Evolutionary conservation across 2,113 vertebrate genomes (phyloP).

Genomic region (Boleophthalmus pectinirostris): DNA sequence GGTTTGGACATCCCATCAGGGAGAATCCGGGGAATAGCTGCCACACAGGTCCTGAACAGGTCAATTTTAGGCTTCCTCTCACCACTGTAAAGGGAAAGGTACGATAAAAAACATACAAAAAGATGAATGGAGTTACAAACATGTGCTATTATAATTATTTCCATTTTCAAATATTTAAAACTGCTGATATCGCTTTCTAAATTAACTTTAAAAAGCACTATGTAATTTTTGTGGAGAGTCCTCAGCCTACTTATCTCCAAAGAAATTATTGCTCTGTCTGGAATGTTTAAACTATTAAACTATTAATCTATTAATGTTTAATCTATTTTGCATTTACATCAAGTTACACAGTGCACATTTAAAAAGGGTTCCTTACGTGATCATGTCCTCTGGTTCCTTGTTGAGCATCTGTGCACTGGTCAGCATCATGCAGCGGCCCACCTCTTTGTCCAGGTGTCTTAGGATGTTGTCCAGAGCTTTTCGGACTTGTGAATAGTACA

Average conservation of each 20-base stretch:
- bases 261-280: too few species aligned
- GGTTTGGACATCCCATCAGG: conserved; percentile 98
- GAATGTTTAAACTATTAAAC: too few species aligned
- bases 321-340: too few species aligned
- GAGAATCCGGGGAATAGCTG: conserved; percentile 94
- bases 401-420: conserved; percentile 97
- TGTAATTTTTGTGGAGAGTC: too few species aligned
- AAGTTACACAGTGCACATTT: neutral
- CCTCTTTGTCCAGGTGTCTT: conserved; percentile 97
- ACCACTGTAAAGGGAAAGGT: conserved; percentile 77
- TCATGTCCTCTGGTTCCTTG: conserved; percentile 99
- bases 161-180: too few species aligned
- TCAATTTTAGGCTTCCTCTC: conserved; percentile 99
- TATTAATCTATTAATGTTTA: too few species aligned
- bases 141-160: neutral
- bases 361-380: conserved; percentile 86
- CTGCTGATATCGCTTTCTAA: too few species aligned
- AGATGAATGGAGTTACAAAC: neutral
- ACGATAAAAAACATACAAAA: neutral
- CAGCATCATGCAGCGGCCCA: conserved; percentile 98
- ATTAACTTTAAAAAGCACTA: too few species aligned
- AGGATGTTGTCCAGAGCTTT: conserved; percentile 97
- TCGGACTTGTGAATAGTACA: conserved; percentile 98
- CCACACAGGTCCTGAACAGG: conserved; percentile 95
- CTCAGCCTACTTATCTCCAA: too few species aligned